A percentile compares a stretch with the other conserved stretches of the same genome.
Evolutionary conservation across 2,797 vertebrate species (phyloP).

Genomic region (Mycteria americana): DNA sequence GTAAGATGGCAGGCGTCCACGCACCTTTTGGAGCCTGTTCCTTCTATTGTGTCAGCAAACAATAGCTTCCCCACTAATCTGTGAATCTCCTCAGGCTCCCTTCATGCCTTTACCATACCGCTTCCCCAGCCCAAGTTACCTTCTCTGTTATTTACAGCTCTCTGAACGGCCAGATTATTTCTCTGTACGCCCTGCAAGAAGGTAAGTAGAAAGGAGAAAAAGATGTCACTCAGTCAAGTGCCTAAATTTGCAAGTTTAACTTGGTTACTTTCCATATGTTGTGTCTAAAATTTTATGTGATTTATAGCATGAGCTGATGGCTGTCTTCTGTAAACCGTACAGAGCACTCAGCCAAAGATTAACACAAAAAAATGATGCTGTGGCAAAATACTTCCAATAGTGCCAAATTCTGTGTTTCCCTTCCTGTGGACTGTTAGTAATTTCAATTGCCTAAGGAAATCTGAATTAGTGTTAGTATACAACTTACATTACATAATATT

Average conservation of each 20-base stretch:
- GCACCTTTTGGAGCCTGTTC: conserved; percentile 47
- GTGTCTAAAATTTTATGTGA: neutral
- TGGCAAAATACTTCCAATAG: neutral
- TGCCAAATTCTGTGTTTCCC: neutral
- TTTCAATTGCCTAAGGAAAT: neutral
- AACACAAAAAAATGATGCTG: neutral
- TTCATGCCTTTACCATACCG: conserved; percentile 52
- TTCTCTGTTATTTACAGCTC: conserved; percentile 1
- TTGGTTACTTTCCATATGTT: neutral
- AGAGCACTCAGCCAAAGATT: neutral
- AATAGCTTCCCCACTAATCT: conserved; percentile 32
- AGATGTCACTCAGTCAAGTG: neutral
- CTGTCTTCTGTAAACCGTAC: neutral
- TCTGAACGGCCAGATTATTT: neutral
- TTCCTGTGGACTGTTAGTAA: neutral
- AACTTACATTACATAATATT: neutral
- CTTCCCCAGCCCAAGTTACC: conserved; percentile 9
- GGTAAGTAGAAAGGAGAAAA: neutral
- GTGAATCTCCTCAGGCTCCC: conserved; percentile 38
- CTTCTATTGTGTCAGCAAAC: conserved; percentile 63
- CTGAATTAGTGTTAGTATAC: neutral
- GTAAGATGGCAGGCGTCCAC: conserved; percentile 39
- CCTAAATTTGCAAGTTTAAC: neutral
- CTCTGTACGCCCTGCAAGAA: neutral
- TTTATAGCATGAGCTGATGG: neutral